phyloP scores from a whole-genome alignment of 2,888 invertebrate genomes.

The Branchellion lobata region DNA sequence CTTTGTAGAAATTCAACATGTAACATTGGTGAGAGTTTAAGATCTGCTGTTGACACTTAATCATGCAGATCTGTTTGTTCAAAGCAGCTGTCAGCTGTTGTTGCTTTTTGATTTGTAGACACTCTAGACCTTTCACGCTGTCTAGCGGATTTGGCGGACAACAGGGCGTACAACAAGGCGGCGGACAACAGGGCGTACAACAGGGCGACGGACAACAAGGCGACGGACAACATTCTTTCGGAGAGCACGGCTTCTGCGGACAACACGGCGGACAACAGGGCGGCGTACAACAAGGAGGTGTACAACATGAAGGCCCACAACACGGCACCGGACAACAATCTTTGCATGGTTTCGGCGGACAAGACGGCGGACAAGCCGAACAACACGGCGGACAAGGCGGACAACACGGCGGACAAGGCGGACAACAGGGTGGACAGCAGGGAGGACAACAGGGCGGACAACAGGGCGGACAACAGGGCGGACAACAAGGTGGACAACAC shows the following conservation, averaged over 20 bases:
- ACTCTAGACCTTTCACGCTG: conserved; percentile 3
- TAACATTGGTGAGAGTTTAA: conserved; percentile 5
- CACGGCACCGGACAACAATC: too few species aligned
- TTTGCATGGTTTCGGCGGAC: too few species aligned
- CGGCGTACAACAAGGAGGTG: neutral
- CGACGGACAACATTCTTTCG: neutral
- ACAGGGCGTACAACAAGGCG: neutral
- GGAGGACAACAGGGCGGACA: neutral
- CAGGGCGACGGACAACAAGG: conserved; percentile 1
- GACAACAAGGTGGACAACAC: neutral
- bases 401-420: too few species aligned
- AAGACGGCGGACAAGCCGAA: too few species aligned
- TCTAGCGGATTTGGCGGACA: neutral
- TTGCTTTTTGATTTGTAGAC: conserved; percentile 6
- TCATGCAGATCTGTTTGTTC: neutral
- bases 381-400: too few species aligned
- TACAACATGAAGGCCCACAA: too few species aligned
- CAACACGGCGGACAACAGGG: neutral
- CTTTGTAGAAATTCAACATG: conserved; percentile 7
- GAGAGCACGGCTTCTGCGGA: neutral
- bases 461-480: neutral
- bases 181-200: neutral
- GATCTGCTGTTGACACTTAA: neutral
- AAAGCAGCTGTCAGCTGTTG: neutral
- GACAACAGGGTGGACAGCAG: neutral